Evolutionary conservation across 2,888 invertebrate species (phyloP), one percentile per base, ranked within the genome.

Genomic region (Imbricaverruca yamaguchii): DNA sequence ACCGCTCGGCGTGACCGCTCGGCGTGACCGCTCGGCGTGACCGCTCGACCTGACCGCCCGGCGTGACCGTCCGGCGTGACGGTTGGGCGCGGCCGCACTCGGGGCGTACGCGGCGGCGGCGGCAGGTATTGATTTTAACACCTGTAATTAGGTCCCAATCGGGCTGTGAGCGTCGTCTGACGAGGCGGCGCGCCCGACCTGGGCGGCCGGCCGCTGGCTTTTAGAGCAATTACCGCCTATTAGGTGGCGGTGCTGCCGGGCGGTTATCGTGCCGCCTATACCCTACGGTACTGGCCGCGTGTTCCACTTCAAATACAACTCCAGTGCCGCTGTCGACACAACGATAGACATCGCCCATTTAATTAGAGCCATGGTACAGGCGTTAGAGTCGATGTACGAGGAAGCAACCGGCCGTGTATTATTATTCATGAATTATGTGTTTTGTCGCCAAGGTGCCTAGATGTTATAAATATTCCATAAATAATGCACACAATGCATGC

Each of bases 61-160:
- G 39, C 39, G 39, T 39, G 39, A 39, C 39, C 4, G 39, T 4
- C 39, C 39, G 39, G 39, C 39, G 39, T 39, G 39, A 39, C 39
- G 2, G 39, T 4, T 39, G 1, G 59, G 59, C 59, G 59, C 12
- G 59, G 12, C 59, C 59, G 74, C 9, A 0, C 12, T 21, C 15
- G 59, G 12, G 59, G 59, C 59, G 59, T 11, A 7, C 7, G 12
- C 59, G 15, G 59, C 12, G 59, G 9, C 57, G 13, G 59, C 12
- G 53, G 18, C 39, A 53, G 25, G 15, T 74, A 74, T 74, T 53
- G 74, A 74, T 74, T 74, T 74, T 74, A 74, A 74, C 74, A 74
- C 74, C 74, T 74, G 74, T 74, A 74, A 74, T 74, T 74, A 74
- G 74, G n/a, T 23, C 67, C 12, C n/a, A 9, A 61, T 18, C 61